Evolutionary conservation across 2,113 vertebrate species (phyloP).

Genomic region (Spermophilus dauricus): DNA sequence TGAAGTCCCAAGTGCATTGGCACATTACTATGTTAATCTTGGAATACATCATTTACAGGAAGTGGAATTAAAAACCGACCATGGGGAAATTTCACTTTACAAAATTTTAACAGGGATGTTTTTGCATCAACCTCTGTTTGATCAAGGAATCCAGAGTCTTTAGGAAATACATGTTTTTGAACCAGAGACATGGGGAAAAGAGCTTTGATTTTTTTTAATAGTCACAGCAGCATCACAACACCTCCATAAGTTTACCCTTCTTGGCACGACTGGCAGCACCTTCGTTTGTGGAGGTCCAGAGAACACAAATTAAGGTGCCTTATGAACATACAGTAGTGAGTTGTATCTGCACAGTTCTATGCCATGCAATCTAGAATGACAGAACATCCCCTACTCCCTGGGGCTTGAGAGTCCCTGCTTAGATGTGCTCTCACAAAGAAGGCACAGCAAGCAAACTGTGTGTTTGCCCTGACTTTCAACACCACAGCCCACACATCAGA

Average conservation of each 20-base stretch:
- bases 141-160: constrained; percentile 28
- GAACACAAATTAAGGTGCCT: constrained; percentile 92
- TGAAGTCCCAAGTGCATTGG: not conserved
- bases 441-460: too few relatives aligned
- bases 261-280: constrained; percentile 92
- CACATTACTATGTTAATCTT: not conserved
- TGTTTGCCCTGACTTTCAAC: not conserved
- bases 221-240: constrained; percentile 75
- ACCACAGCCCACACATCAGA: rapidly evolving
- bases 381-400: not conserved
- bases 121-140: constrained; percentile 49
- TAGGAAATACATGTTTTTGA: constrained; percentile 51
- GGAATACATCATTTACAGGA: not conserved
- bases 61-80: not conserved
- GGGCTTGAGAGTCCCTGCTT: not conserved
- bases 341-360: constrained; percentile 93
- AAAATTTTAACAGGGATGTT: not conserved
- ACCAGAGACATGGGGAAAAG: constrained; percentile 50
- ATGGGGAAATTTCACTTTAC: constrained; percentile 25
- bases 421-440: not conserved
- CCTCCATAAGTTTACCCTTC: constrained; percentile 78
- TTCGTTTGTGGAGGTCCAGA: constrained; percentile 90
- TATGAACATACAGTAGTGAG: constrained; percentile 92
- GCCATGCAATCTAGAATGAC: not conserved
- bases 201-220: constrained; percentile 45